Base-by-base conservation (phyloP, 35 echinoderm and acorn worm species). In the Ptychodera flava region DNA sequence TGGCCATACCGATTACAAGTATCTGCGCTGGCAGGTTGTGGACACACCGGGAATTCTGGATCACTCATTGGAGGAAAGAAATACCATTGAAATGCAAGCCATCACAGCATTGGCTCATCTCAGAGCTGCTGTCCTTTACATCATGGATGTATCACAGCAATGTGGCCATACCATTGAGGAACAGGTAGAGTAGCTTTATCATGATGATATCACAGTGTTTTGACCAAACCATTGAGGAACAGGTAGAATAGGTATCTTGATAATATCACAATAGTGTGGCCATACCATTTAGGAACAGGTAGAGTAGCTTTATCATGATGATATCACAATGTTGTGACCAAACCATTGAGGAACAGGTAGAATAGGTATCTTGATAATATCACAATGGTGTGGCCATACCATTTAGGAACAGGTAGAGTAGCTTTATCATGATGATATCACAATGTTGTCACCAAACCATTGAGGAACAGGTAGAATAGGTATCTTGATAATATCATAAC, bases 61-160 rank as follows among this genome's bases (percentile, higher is more conserved):
- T 87, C 96, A 99, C 77, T 90, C 96, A 1, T 83, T 99, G 64
- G 96, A 99, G 28, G 96, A 99, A 36, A 92, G 96, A 53, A 99
- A 99, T 78, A 99, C 96, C 33, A 99, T 99, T 79, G 96, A 99
- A 88, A 99, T 99, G 96, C 93, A 99, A 38, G 96, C 96, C 34
- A 94, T 94, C 83, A 97, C 95, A 33, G 96, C 96, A 30, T 82
- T 99, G 16, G 96, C 96, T 33, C 96, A 94, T 80, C 86, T 92
- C 0, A 36, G 90, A 45, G 96, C 96, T 28, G 80, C 93, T 16
- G 86, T 99, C 0, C 79, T 99, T n/a, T 99, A 94, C 35, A 80
- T 99, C 29, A 81, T 99, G 88, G 93, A 94, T 38, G 77, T 94
- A 31, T 98, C 95, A 0, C 92, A 94, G 76, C 95, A 98, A 85